Conservation (phyloP, 2,113 vertebrate species). For the Zootoca vivipara region DNA sequence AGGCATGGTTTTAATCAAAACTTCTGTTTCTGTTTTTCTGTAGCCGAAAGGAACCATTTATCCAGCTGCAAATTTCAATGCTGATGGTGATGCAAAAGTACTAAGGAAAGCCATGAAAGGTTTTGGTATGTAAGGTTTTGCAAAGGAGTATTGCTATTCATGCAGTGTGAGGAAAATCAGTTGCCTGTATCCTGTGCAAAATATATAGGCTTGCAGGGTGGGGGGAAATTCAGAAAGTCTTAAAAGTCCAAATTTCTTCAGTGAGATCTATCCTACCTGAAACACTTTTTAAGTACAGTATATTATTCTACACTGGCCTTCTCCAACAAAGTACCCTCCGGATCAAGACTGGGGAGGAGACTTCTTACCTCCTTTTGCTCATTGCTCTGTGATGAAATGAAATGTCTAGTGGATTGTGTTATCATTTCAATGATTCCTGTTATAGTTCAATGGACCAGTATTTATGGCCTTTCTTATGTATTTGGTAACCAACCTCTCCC, state of each 20-base stretch:
- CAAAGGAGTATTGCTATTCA: not conserved
- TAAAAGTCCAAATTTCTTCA: not conserved
- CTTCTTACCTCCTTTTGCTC: not conserved
- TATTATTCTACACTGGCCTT: no score
- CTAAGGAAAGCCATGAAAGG: conserved; percentile 98
- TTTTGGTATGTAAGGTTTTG: conserved; percentile 77
- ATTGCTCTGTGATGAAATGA: not conserved
- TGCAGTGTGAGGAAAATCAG: not conserved
- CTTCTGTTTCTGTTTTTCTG: conserved; percentile 26
- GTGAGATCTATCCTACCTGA: no score
- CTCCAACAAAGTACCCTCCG: no score
- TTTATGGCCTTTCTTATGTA: no score
- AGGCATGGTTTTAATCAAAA: conserved; percentile 12
- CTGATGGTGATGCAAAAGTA: conserved; percentile 86
- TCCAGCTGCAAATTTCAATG: conserved; percentile 76
- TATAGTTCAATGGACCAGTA: not conserved
- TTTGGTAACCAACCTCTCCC: not conserved
- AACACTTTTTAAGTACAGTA: no score
- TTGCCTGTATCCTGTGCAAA: not conserved
- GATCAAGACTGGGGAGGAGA: not conserved
- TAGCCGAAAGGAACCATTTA: conserved; percentile 86
- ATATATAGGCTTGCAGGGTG: not conserved
- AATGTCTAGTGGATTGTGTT: not conserved
- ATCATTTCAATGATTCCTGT: not conserved
- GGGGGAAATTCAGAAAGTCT: not conserved